Base-by-base conservation (phyloP, 2,113 vertebrate genomes). In the Podarcis muralis region DNA sequence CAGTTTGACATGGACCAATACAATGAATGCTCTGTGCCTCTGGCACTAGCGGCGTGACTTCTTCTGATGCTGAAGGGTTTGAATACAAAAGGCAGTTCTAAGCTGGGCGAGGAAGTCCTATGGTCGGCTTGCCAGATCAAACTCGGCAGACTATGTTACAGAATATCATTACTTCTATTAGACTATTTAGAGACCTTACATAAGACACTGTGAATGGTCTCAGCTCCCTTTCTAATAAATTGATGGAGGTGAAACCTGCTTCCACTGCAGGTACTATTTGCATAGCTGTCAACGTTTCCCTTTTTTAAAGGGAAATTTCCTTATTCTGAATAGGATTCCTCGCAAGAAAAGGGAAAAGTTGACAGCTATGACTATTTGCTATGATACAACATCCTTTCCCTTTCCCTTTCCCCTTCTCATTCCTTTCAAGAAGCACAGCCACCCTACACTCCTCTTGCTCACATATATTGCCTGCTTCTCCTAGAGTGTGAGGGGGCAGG, bases 21-120 rank as follows among this genome's bases (percentile, higher is more conserved):
- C 69, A 40, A 84, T 6, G 48, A 43, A 43, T 43, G 40, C 40
- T 43, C 40, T 43, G 40, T 43, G 0, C 6, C 13, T 37, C 43
- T 48, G 0, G 1, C 0, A 18, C 35, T 65, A 8, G 12, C 20
- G 71, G 37, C 7, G 16, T 32, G 25, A n/a, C 32, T 16, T 27
- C n/a, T 76, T 35, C 7, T 62, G 40, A 35, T 68, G n/a, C 16
- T 43, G 40, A 53, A 75, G 18, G 30, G 20, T n/a, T 32, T 66
- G 22, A 13, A 43, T 3, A 57, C 25, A n/a, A 69, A 48, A 76
- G 4, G 37, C 30, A 83, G 81, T 22, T 76, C 81, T 71, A 30
- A 53, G 30, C 23, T 5, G 16, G 16, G 68, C 27, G 23, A 37
- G 22, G 62, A 37, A 69, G 65, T 57, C 37, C 76, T 53, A 81